Conservation (phyloP, 2,113 vertebrate genomes). For the Trematocara zebra region DNA sequence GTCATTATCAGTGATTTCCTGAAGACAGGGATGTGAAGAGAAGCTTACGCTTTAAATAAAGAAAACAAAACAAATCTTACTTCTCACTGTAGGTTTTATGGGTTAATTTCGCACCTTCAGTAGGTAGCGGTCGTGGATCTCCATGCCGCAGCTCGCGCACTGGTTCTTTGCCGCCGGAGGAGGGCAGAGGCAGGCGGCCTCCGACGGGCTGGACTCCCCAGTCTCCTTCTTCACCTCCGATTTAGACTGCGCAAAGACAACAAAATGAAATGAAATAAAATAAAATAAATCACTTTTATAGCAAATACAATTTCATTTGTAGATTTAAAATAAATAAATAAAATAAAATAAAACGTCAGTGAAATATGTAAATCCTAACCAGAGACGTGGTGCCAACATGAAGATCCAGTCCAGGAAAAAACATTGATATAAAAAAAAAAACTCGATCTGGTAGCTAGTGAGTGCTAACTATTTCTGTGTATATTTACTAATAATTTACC, state of each 20-base stretch:
- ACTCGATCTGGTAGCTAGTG: not conserved
- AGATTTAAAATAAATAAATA: not conserved
- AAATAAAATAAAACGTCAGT: not conserved
- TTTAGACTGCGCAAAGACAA: constrained; percentile 36
- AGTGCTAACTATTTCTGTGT: not conserved
- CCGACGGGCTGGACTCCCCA: constrained; percentile 42
- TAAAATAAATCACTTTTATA: not conserved
- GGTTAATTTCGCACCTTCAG: constrained; percentile 51
- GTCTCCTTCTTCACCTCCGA: constrained; percentile 68
- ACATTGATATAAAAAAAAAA: not conserved
- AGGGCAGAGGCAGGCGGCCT: constrained; percentile 57
- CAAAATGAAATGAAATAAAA: not conserved
- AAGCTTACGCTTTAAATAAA: not conserved
- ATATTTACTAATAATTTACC: not conserved
- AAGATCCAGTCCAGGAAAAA: not conserved
- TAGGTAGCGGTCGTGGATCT: constrained; percentile 67
- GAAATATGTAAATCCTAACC: not conserved
- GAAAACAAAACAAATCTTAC: not conserved
- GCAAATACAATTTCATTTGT: not conserved
- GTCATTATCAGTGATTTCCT: not conserved
- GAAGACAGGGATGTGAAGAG: not conserved
- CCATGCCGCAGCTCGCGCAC: constrained; percentile 67
- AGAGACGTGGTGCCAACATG: not conserved
- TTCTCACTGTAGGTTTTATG: not conserved
- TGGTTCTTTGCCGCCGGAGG: constrained; percentile 49